Base-by-base conservation (phyloP, 2,113 vertebrate genomes). In the Ammodytes dubius region DNA sequence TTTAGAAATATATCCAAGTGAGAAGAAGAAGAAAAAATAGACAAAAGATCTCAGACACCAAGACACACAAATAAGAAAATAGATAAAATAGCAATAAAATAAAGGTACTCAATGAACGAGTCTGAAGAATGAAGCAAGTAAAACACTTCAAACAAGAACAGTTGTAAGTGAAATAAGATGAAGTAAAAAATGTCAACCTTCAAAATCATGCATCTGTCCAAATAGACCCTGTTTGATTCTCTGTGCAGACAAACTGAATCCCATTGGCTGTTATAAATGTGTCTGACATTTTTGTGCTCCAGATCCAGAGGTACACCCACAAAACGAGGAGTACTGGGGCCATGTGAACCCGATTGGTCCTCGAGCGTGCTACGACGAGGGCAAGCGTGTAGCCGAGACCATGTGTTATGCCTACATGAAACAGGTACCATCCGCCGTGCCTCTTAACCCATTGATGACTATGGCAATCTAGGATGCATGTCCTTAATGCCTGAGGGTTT, bases 341-440 rank as follows among this genome's bases (percentile, higher is more conserved):
- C 98, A 99, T 0, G 98, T 99, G 70, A 99, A 99, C 88, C 98
- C 98, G 0, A 98, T 99, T 9, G 98, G 98, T 8, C 98, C 98
- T 9, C 95, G 98, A 60, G 98, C 98, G 6, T 99, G 98, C 91
- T 99, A 99, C 1, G 98, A 99, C n/a, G 98, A 99, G 90, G 98
- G 98, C 47, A 99, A 99, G 7, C 95, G 98, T 0, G 98, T 99
- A 4, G 98, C 98, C 0, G 98, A 99, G 94, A 99, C 98, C 5
- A 99, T 99, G 98, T 99, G 98, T 88, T 99, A 99, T 6, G 97
- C 98, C 58, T 99, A 99, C 90, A 99, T 99, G 98, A 99, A 99
- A 72, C 98, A 99, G 98, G 98, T 99, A 95, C n/a, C 15, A 10
- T 60, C 4, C 27, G 54, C 14, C 15, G 2, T 7, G 15, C 45